Percentiles rank a stretch among this genome's conserved stretches.
Evolutionary conservation across 2,888 invertebrate species (phyloP).

Genomic region (Lithosia quadra): DNA sequence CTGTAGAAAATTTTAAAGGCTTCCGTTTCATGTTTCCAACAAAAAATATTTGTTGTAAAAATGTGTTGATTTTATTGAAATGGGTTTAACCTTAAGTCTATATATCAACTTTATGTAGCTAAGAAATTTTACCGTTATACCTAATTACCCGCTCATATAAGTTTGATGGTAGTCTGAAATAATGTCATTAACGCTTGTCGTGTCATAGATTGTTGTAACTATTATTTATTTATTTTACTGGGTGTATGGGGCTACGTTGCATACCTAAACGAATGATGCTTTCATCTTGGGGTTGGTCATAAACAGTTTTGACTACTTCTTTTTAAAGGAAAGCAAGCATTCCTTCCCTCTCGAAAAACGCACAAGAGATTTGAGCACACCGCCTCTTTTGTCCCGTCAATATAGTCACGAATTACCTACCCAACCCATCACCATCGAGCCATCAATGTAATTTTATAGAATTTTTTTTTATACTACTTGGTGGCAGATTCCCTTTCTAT

Average conservation of each 20-base stretch:
- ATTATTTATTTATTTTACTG: neutral
- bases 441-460: too few species aligned
- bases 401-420: too few species aligned
- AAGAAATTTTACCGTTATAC: neutral
- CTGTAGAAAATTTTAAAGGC: neutral
- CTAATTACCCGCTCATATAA: too few species aligned
- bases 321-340: neutral
- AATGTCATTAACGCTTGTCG: too few species aligned
- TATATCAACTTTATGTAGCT: neutral
- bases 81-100: neutral
- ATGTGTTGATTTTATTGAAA: conserved; percentile 3
- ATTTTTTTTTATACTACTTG: too few species aligned
- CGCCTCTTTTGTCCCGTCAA: too few species aligned
- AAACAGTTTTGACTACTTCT: neutral
- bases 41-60: neutral
- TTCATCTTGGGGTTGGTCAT: too few species aligned
- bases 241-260: too few species aligned
- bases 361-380: neutral
- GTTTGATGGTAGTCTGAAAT: neutral
- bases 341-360: neutral
- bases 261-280: too few species aligned
- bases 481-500: too few species aligned
- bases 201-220: neutral
- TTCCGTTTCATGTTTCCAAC: conserved; percentile 1
- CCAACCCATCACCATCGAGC: too few species aligned